Percentiles rank a stretch among this genome's conserved stretches.
Conservation (phyloP, 2,888 invertebrate genomes). For the Subacronicta megacephala region DNA sequence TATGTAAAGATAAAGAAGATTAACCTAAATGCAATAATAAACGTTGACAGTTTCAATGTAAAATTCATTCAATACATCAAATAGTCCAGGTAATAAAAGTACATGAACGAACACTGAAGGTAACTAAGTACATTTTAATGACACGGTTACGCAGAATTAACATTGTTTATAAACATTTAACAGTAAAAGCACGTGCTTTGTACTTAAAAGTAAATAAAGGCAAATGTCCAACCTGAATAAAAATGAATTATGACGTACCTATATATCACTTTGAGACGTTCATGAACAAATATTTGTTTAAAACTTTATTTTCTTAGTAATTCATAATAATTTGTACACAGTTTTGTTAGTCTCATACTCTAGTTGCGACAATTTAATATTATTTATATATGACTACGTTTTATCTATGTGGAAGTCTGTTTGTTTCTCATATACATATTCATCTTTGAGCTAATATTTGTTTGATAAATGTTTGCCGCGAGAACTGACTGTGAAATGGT, state of each 20-base stretch:
- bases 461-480: conserved; percentile 57
- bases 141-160: conserved; percentile 39
- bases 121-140: conserved; percentile 35
- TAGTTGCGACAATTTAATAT: conserved; percentile 30
- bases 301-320: conserved; percentile 42
- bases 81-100: not conserved
- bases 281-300: conserved; percentile 45
- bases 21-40: no score
- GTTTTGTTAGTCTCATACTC: conserved; percentile 20
- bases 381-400: conserved; percentile 22
- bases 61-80: no score
- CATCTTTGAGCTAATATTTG: conserved; percentile 63
- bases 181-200: conserved; percentile 39
- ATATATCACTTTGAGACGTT: conserved; percentile 15
- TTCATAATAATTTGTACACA: conserved; percentile 31
- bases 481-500: conserved; percentile 50
- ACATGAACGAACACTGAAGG: conserved; percentile 14
- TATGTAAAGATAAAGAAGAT: no score
- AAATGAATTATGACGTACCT: conserved; percentile 43
- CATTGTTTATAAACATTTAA: conserved; percentile 38
- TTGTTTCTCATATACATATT: conserved; percentile 54
- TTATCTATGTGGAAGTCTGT: conserved; percentile 40
- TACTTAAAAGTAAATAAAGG: conserved; percentile 35
- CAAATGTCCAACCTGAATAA: conserved; percentile 54
- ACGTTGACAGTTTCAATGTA: no score